A percentile compares a stretch with the other conserved stretches of the same genome.
These are phyloP conservation scores for Leptodactylus fuscus DNA, from an alignment of 2,113 vertebrate species.

Conservation along the genomic window DNA sequence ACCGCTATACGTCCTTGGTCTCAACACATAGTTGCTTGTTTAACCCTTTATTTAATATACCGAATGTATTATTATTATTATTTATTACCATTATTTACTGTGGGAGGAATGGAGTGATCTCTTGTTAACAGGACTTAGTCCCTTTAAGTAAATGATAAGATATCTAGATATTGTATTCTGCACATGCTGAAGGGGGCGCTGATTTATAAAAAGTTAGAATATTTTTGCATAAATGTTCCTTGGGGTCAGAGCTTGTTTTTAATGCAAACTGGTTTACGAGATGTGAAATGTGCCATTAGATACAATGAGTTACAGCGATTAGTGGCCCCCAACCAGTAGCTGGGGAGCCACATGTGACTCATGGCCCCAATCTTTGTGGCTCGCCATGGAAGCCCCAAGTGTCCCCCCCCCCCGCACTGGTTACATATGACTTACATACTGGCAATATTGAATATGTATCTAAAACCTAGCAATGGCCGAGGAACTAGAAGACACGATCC, in stretches of 20 bases:
- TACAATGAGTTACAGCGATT: background rate
- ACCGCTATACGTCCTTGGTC: background rate
- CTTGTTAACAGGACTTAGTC: background rate
- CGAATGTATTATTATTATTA: background rate
- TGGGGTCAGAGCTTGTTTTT: background rate
- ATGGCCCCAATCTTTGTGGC: too few relatives aligned
- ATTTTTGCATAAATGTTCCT: too few relatives aligned
- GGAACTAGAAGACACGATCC: too few relatives aligned
- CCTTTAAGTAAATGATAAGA: background rate
- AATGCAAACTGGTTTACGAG: too few relatives aligned
- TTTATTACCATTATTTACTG: background rate
- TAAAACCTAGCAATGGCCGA: too few relatives aligned
- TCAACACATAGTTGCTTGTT: background rate
- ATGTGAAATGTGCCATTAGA: background rate
- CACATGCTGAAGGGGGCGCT: background rate
- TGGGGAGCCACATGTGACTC: too few relatives aligned
- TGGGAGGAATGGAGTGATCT: background rate
- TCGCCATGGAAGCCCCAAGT: too few relatives aligned
- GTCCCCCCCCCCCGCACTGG: too few relatives aligned
- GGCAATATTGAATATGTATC: too few relatives aligned
- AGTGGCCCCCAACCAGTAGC: too few relatives aligned
- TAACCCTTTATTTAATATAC: background rate
- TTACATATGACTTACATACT: too few relatives aligned
- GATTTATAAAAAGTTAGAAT: background rate
- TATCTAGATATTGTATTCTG: background rate